phyloP scores from a whole-genome alignment of 2,888 invertebrate genomes.

The Drosophila borborema region DNA sequence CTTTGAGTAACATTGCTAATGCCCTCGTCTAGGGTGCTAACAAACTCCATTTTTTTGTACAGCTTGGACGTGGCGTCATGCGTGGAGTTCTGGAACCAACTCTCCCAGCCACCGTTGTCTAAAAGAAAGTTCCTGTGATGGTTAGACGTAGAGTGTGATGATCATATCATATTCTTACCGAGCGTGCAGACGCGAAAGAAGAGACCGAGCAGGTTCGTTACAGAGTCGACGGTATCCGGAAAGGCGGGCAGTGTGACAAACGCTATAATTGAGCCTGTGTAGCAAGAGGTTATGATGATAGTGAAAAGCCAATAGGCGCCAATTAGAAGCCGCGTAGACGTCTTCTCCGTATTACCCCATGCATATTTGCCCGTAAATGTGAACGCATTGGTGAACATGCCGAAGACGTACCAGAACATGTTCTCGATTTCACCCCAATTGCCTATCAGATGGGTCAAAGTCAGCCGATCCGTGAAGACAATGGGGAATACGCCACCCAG shows the following conservation, averaged over 20 bases:
- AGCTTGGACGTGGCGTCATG: slow-evolving; percentile 88
- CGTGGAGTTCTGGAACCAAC: slow-evolving; percentile 90
- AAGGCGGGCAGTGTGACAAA: slow-evolving; percentile 92
- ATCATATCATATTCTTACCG: slow-evolving; percentile 85
- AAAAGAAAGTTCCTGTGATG: not conserved
- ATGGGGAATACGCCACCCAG: slow-evolving; percentile 91
- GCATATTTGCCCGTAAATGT: slow-evolving; percentile 89
- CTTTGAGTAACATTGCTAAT: slow-evolving; percentile 90
- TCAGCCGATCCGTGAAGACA: slow-evolving; percentile 90
- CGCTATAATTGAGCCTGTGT: slow-evolving; percentile 93
- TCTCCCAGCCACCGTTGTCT: slow-evolving; percentile 92
- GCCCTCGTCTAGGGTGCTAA: slow-evolving; percentile 89
- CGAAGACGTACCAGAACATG: slow-evolving; percentile 95
- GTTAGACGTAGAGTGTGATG: not conserved
- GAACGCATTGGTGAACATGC: slow-evolving; percentile 93
- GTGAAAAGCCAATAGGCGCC: slow-evolving; percentile 94
- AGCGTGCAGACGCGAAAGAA: slow-evolving; percentile 90
- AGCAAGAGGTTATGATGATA: slow-evolving; percentile 93
- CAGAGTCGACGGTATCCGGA: slow-evolving; percentile 90
- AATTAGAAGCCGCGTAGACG: slow-evolving; percentile 90
- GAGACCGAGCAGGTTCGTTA: slow-evolving; percentile 88
- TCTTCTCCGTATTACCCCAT: slow-evolving; percentile 89
- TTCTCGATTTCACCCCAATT: slow-evolving; percentile 91
- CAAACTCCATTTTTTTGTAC: slow-evolving; percentile 89
- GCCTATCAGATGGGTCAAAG: slow-evolving; percentile 88